These are phyloP conservation scores for Agonopterix subpropinquella DNA, from an alignment of 2,888 invertebrate species.

Conservation along the genomic window DNA sequence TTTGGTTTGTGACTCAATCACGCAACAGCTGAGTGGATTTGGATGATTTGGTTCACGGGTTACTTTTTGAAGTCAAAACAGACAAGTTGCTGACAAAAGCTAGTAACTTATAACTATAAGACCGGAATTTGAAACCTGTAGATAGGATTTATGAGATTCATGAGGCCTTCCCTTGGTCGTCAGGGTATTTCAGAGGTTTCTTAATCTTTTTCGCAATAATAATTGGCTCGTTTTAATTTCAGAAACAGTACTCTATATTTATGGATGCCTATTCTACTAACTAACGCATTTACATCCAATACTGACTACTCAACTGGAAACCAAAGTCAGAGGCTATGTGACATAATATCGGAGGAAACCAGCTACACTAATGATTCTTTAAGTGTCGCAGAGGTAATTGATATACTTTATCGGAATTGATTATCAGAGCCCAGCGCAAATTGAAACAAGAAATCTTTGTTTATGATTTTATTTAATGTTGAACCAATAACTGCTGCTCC, in stretches of 20 bases:
- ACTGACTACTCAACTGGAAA: background rate
- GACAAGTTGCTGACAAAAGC: too few species aligned
- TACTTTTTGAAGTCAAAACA: background rate
- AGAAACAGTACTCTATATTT: background rate
- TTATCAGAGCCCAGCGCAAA: too few species aligned
- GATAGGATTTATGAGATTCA: background rate
- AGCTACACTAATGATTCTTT: background rate
- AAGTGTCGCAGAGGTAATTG: background rate
- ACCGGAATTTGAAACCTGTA: background rate
- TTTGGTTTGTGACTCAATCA: too few species aligned
- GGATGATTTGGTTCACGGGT: background rate
- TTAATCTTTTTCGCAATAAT: background rate
- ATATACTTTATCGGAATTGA: too few species aligned
- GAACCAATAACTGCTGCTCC: too few species aligned
- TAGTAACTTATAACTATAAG: too few species aligned
- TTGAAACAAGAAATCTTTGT: background rate
- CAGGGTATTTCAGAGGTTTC: background rate
- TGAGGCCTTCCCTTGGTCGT: too few species aligned
- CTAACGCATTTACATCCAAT: background rate
- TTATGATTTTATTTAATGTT: background rate
- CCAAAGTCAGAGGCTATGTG: background rate
- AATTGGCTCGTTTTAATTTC: background rate
- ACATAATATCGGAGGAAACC: background rate
- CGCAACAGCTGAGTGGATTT: background rate
- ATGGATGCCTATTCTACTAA: background rate